phyloP scores from a whole-genome alignment of 2,797 vertebrate species.

The Myotis myotis region DNA sequence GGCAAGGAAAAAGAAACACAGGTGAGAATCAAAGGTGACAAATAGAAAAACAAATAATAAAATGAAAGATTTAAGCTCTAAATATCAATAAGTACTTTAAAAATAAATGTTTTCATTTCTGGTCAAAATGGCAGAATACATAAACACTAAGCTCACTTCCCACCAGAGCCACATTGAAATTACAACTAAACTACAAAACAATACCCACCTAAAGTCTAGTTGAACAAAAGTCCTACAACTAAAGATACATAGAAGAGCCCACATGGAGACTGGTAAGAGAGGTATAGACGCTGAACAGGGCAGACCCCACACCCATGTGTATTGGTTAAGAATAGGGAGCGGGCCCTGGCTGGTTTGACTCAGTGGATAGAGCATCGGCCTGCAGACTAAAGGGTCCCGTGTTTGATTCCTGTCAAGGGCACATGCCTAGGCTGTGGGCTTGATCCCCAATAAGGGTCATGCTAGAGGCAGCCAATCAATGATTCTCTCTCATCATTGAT shows the following conservation, averaged over 20 bases:
- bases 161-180: background rate
- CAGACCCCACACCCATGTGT: too few relatives aligned
- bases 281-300: too few relatives aligned
- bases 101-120: background rate
- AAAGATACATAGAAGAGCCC: too few relatives aligned
- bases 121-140: background rate
- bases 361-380: too few relatives aligned
- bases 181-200: background rate
- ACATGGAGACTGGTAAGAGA: too few relatives aligned
- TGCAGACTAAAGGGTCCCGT: too few relatives aligned
- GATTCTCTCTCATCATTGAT: background rate
- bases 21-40: background rate
- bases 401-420: too few relatives aligned
- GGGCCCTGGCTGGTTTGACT: too few relatives aligned
- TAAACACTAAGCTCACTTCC: background rate
- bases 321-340: too few relatives aligned
- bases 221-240: too few relatives aligned
- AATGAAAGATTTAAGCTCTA: background rate
- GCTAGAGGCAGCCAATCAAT: background rate
- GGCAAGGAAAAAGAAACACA: background rate
- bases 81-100: conserved; percentile 15
- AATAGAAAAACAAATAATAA: conserved; percentile 20
- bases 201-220: background rate
- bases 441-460: background rate
- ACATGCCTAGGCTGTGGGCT: too few relatives aligned